Base-by-base conservation (phyloP, 1,140 invertebrate genomes). In the Drosophila punjabiensis region DNA sequence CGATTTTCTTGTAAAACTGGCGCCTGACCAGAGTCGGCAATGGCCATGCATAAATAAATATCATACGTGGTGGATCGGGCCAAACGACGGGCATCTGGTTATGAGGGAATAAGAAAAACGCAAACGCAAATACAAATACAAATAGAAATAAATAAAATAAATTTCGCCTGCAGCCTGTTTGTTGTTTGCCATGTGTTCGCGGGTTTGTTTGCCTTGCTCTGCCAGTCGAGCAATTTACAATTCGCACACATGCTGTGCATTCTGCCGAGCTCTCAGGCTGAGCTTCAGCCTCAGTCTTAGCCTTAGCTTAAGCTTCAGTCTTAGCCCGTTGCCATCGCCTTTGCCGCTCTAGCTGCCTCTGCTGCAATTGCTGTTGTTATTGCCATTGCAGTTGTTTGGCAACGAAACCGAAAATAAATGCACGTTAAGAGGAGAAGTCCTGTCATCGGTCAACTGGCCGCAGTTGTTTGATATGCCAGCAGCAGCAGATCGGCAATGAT, bases 371-470 rank as follows among this genome's bases (percentile, higher is more conserved):
- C 65, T 24, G 20, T 66, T 70, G 62, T 53, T 53, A 16, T 66
- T 74, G 65, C 48, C 48, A 61, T 69, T 79, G 81, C 65, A 65
- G 58, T 69, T 79, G 56, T 70, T 79, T 79, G 76, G 50, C 58
- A 89, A 90, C 75, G 86, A 89, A 89, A 89, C 69, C 79, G 86
- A 89, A 89, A 89, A 89, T 82, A 90, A 89, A 89, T 89, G 85
- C 81, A 90, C 81, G 79, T 75, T 76, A 84, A 84, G 75, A 61
- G 75, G 76, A 45, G 63, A 68, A 79, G 71, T 85, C 78, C 85
- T 89, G 85, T 90, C 86, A 89, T 70, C 86, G 86, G 75, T 90
- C 81, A 85, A 80, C 85, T 81, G 77, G 78, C 64, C 78, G 62
- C 85, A 85, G 85, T 88, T 88, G 85, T 76, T 88, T 88, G 84